A percentile compares a stretch with the other conserved stretches of the same genome.
Evolutionary conservation across 1,140 invertebrate species (phyloP).

Genomic region (Drosophila pachea): DNA sequence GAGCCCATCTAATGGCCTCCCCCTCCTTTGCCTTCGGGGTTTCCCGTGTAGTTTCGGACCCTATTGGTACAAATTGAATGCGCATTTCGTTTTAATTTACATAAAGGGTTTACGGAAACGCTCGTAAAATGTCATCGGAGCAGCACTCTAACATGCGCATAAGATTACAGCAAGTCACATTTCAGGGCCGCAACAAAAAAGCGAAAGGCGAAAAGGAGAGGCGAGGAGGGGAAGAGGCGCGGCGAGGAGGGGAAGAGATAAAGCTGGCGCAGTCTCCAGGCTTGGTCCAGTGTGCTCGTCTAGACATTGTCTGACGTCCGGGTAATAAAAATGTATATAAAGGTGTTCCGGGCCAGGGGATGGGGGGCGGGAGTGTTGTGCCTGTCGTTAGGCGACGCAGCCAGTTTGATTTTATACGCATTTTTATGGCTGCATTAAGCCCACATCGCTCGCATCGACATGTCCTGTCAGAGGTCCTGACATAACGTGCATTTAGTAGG

Average conservation of each 20-base stretch:
- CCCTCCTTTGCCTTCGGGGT: neutral
- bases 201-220: neutral
- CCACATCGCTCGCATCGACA: constrained; percentile 19
- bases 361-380: neutral
- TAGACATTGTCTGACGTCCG: constrained; percentile 52
- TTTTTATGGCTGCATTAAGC: constrained; percentile 50
- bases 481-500: neutral
- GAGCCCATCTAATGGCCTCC: constrained; percentile 12
- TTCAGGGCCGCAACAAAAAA: constrained; percentile 22
- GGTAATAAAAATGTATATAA: constrained; percentile 50
- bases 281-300: constrained; percentile 17
- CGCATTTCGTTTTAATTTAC: constrained; percentile 57
- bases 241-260: neutral
- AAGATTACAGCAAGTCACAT: constrained; percentile 49
- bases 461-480: constrained; percentile 30
- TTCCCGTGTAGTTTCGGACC: constrained; percentile 11
- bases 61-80: constrained; percentile 41
- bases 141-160: constrained; percentile 26
- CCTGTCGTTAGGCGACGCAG: constrained; percentile 19
- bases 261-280: neutral
- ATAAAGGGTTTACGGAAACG: constrained; percentile 50
- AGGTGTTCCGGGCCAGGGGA: constrained; percentile 25
- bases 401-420: constrained; percentile 58
- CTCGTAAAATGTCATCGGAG: constrained; percentile 58
- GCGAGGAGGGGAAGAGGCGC: neutral